Conservation (phyloP, 2,888 invertebrate species). For the Aphidoletes aphidimyza region DNA sequence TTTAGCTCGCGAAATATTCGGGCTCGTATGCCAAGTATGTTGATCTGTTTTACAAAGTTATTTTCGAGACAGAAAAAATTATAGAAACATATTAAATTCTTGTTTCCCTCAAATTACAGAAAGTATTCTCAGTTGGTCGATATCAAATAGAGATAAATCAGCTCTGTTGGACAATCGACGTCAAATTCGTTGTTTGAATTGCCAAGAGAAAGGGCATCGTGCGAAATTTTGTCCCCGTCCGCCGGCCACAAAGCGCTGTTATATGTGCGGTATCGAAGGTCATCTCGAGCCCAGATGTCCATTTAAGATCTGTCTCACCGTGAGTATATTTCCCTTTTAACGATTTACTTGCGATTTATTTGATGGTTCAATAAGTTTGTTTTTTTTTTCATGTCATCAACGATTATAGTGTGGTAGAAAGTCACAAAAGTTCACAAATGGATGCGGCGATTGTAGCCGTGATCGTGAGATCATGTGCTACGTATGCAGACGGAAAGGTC, state of each 20-base stretch:
- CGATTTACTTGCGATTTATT: background rate
- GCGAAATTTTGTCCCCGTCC: conserved; percentile 71
- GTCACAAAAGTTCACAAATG: conserved; percentile 70
- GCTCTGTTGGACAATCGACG: background rate
- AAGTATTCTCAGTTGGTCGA: conserved; percentile 16
- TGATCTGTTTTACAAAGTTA: background rate
- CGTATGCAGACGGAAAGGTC: conserved; percentile 74
- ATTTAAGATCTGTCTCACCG: conserved; percentile 76
- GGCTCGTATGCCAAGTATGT: conserved; percentile 74
- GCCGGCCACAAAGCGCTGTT: conserved; percentile 70
- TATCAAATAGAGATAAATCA: conserved; percentile 31
- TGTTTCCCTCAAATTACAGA: background rate
- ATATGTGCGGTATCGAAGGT: conserved; percentile 75
- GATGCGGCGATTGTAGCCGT: conserved; percentile 72
- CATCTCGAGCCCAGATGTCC: conserved; percentile 77
- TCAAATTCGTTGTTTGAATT: conserved; percentile 71
- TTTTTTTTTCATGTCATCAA: conserved; percentile 57
- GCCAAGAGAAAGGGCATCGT: conserved; percentile 74
- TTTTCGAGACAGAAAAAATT: no score
- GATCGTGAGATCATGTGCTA: conserved; percentile 67
- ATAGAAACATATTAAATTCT: background rate
- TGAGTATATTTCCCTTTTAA: conserved; percentile 66
- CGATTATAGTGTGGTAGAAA: conserved; percentile 74
- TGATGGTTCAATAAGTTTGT: conserved; percentile 17
- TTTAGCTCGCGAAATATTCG: conserved; percentile 71